Conservation (phyloP, 2,888 invertebrate species). For the Salpingus planirostris region DNA sequence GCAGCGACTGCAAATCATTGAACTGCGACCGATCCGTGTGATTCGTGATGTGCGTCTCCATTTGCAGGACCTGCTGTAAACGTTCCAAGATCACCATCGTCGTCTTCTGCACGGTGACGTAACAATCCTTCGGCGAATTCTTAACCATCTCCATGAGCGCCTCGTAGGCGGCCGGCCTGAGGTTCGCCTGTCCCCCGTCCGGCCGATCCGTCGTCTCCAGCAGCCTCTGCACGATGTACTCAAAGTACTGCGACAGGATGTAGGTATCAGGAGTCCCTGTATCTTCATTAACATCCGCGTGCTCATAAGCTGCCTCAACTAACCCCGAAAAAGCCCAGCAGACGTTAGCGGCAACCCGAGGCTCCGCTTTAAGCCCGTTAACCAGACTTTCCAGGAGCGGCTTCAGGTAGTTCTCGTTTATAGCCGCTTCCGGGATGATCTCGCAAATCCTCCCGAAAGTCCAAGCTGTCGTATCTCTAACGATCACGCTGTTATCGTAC, state of each 20-base stretch:
- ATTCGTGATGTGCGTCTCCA: slow-evolving; percentile 83
- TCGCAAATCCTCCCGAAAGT: slow-evolving; percentile 92
- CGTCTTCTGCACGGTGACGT: slow-evolving; percentile 90
- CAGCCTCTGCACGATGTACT: slow-evolving; percentile 83
- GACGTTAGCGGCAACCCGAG: slow-evolving; percentile 94
- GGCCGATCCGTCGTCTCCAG: slow-evolving; percentile 90
- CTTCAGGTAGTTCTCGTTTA: slow-evolving; percentile 76
- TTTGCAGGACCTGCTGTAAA: slow-evolving; percentile 60
- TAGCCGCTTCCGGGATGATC: slow-evolving; percentile 89
- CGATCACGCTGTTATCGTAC: slow-evolving; percentile 89
- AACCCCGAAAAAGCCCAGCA: slow-evolving; percentile 99
- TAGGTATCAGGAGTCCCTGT: slow-evolving; percentile 80
- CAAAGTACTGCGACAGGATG: slow-evolving; percentile 87
- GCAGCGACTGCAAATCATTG: slow-evolving; percentile 89
- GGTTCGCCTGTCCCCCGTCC: slow-evolving; percentile 88
- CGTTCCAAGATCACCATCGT: slow-evolving; percentile 89
- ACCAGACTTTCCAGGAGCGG: slow-evolving; percentile 73
- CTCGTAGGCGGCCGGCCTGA: slow-evolving; percentile 95
- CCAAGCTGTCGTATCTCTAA: slow-evolving; percentile 97
- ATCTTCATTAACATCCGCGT: slow-evolving; percentile 59
- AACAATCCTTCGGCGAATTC: slow-evolving; percentile 95
- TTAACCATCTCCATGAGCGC: slow-evolving; percentile 99
- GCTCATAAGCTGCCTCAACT: slow-evolving; percentile 94
- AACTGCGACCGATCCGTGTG: slow-evolving; percentile 87
- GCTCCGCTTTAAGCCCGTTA: slow-evolving; percentile 83